Evolutionary conservation across 1,140 invertebrate species (phyloP).

Genomic region (Whitmania pigra): DNA sequence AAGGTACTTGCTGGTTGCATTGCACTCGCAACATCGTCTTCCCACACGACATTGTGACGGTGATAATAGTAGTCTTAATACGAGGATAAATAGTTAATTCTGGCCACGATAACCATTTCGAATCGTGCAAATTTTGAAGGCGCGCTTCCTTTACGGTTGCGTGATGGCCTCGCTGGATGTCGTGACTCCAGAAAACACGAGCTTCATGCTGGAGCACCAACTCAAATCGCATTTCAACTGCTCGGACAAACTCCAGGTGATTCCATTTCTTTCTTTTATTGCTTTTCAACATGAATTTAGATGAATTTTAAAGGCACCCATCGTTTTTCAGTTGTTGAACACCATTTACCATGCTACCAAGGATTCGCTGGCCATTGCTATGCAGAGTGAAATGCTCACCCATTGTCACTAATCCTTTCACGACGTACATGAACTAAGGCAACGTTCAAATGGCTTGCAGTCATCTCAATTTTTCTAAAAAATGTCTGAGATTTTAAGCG

Average conservation of each 20-base stretch:
- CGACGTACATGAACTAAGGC: too few relatives aligned
- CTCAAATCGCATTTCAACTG: conserved; percentile 88
- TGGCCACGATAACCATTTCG: too few relatives aligned
- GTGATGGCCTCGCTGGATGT: conserved; percentile 97
- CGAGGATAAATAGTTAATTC: too few relatives aligned
- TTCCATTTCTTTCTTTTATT: background rate
- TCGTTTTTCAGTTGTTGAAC: conserved; percentile 57
- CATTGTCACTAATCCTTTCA: too few relatives aligned
- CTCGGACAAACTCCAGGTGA: conserved; percentile 90
- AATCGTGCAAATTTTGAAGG: conserved; percentile 41
- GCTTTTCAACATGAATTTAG: conserved; percentile 7
- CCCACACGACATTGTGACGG: too few relatives aligned
- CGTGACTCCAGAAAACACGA: conserved; percentile 90
- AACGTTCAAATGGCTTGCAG: too few relatives aligned
- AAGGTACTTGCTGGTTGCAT: too few relatives aligned
- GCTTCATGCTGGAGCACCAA: conserved; percentile 81
- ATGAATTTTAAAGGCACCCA: background rate
- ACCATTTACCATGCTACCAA: conserved; percentile 96
- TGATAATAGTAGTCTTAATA: too few relatives aligned
- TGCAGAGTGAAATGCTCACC: too few relatives aligned
- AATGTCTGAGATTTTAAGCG: too few relatives aligned
- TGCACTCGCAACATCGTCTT: too few relatives aligned
- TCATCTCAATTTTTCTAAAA: too few relatives aligned
- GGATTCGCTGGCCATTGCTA: conserved; percentile 60
- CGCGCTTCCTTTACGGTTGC: conserved; percentile 87